Conservation (phyloP, 2,888 invertebrate species). For the Sialis lutaria region DNA sequence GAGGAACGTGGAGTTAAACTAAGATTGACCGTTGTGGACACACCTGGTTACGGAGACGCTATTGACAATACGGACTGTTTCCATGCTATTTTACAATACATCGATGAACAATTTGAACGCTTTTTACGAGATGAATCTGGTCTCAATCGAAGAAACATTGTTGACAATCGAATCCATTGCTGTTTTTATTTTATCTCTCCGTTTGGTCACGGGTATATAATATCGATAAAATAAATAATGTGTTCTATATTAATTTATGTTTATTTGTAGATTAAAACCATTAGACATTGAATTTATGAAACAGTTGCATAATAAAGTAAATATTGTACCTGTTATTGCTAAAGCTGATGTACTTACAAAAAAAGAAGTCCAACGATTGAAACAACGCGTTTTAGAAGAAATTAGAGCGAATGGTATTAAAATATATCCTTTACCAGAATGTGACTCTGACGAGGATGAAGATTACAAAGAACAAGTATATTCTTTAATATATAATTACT, state of each 20-base stretch:
- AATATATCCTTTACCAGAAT: slow-evolving; percentile 90
- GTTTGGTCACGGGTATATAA: slow-evolving; percentile 75
- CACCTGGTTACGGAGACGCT: slow-evolving; percentile 91
- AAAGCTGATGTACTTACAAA: slow-evolving; percentile 91
- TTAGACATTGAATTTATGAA: slow-evolving; percentile 94
- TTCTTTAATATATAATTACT: background rate
- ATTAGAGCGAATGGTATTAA: slow-evolving; percentile 81
- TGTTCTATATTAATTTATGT: background rate
- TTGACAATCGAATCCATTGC: slow-evolving; percentile 94
- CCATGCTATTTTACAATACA: slow-evolving; percentile 86
- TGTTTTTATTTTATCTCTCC: slow-evolving; percentile 97
- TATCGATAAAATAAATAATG: background rate
- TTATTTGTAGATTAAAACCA: slow-evolving; percentile 57
- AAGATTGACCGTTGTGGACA: slow-evolving; percentile 84
- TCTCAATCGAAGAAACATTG: slow-evolving; percentile 85
- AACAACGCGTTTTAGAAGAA: slow-evolving; percentile 77
- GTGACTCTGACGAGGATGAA: slow-evolving; percentile 88
- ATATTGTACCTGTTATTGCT: slow-evolving; percentile 95
- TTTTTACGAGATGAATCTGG: slow-evolving; percentile 88
- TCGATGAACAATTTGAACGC: slow-evolving; percentile 92
- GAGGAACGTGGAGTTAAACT: slow-evolving; percentile 91
- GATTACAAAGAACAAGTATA: slow-evolving; percentile 77
- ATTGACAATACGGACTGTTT: slow-evolving; percentile 90
- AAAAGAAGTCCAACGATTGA: slow-evolving; percentile 74
- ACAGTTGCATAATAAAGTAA: slow-evolving; percentile 82